These are phyloP conservation scores for Drosophila mimica DNA, from an alignment of 2,888 invertebrate genomes.

Conservation along the genomic window DNA sequence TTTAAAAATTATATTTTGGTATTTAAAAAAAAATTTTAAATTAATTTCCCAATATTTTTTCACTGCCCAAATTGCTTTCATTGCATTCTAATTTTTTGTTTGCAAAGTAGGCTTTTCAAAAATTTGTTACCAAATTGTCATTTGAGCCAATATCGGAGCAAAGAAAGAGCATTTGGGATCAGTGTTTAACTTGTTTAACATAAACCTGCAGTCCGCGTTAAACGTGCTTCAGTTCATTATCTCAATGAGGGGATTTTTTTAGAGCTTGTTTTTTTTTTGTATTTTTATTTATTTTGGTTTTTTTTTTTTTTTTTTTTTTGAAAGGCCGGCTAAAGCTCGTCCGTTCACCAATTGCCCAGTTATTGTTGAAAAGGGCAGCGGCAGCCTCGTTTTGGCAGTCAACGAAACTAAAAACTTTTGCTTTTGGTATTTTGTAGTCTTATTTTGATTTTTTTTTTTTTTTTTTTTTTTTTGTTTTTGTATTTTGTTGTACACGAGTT, in stretches of 20 bases:
- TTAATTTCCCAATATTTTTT: too few relatives aligned
- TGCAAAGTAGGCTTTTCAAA: too few relatives aligned
- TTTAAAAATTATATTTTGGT: too few relatives aligned
- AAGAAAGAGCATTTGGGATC: slow-evolving; percentile 9
- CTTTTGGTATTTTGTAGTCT: slow-evolving; percentile 27
- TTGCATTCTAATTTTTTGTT: too few relatives aligned
- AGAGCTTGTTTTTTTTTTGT: slow-evolving; percentile 4
- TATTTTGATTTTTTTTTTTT: not conserved
- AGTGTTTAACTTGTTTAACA: not conserved
- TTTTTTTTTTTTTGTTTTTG: not conserved
- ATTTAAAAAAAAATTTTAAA: too few relatives aligned
- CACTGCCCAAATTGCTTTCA: too few relatives aligned
- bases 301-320: slow-evolving; percentile 29
- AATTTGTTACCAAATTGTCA: not conserved
- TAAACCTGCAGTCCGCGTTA: not conserved
- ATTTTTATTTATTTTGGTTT: slow-evolving; percentile 24
- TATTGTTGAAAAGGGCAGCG: slow-evolving; percentile 31
- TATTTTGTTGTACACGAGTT: slow-evolving; percentile 28
- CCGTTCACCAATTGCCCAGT: slow-evolving; percentile 19
- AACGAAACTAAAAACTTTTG: slow-evolving; percentile 30
- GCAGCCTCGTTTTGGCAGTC: slow-evolving; percentile 32
- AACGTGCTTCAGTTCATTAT: slow-evolving; percentile 11
- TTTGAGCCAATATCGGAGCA: not conserved
- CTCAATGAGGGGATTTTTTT: slow-evolving; percentile 12
- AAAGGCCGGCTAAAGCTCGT: slow-evolving; percentile 40